Evolutionary conservation across 2,797 vertebrate species (phyloP).

Genomic region (Psittacula echo): DNA sequence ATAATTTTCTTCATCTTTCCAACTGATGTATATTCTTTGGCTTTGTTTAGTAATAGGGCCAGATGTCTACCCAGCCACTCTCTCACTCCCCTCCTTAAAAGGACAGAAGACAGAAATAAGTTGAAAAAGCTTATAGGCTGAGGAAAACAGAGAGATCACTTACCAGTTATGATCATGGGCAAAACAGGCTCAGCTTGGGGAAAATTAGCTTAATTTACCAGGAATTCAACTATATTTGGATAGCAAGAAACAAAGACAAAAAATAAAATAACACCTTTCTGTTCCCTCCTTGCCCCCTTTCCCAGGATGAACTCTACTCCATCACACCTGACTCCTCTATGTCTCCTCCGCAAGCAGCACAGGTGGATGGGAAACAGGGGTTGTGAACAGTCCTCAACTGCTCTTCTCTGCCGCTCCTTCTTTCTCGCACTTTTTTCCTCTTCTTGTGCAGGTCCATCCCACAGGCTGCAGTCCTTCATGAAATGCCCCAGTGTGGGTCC

Average conservation of each 20-base stretch:
- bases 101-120: neutral
- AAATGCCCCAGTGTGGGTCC: neutral
- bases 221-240: neutral
- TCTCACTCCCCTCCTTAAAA: neutral
- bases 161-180: neutral
- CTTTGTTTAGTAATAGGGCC: neutral
- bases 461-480: rapidly evolving
- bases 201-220: neutral
- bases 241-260: neutral
- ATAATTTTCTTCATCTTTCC: neutral
- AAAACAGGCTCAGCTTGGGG: neutral
- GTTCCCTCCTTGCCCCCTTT: rapidly evolving
- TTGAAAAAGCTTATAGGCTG: neutral
- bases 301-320: neutral
- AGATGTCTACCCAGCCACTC: neutral
- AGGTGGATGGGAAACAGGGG: neutral
- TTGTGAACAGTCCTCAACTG: no score
- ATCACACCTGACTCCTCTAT: neutral
- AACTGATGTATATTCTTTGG: neutral
- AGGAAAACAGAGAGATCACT: neutral
- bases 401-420: neutral
- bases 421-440: neutral
- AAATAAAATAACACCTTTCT: neutral
- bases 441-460: neutral
- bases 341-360: neutral